Conservation (phyloP, 2,888 invertebrate species). For the Silvanus unidentatus region DNA sequence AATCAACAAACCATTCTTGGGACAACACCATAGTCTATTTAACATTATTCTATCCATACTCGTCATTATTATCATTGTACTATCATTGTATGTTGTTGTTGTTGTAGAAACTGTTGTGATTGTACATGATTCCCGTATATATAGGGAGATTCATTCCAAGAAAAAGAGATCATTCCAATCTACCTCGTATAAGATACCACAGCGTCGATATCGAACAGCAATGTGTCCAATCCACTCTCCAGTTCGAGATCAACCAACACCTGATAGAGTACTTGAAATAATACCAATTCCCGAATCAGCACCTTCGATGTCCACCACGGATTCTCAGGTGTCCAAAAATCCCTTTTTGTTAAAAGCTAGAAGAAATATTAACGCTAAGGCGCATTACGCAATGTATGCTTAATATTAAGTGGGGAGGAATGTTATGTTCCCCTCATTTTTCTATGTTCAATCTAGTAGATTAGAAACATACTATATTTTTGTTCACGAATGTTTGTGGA, state of each 20-base stretch:
- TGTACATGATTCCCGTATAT: not conserved
- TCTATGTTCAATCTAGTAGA: too few relatives aligned
- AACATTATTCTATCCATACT: slow-evolving; percentile 5
- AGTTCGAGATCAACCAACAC: not conserved
- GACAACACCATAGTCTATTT: slow-evolving; percentile 8
- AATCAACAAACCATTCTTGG: slow-evolving; percentile 18
- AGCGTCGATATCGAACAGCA: not conserved
- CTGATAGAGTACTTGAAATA: not conserved
- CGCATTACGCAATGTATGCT: not conserved
- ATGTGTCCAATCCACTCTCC: not conserved
- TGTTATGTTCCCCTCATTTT: slow-evolving; percentile 1
- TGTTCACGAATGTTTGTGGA: too few relatives aligned
- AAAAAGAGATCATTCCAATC: not conserved
- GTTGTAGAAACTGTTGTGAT: slow-evolving; percentile 1
- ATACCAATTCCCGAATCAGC: not conserved
- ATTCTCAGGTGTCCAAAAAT: not conserved
- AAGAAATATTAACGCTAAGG: not conserved
- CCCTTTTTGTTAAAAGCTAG: not conserved
- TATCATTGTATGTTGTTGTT: not conserved
- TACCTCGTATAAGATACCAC: not conserved
- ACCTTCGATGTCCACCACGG: not conserved
- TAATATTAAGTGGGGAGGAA: not conserved
- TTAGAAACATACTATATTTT: too few relatives aligned
- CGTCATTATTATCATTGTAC: not conserved
- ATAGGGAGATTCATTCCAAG: not conserved